Percentiles rank a stretch among this genome's conserved stretches.
phyloP scores from a whole-genome alignment of 2,113 vertebrate genomes.

The Rhynchomys soricoides region DNA sequence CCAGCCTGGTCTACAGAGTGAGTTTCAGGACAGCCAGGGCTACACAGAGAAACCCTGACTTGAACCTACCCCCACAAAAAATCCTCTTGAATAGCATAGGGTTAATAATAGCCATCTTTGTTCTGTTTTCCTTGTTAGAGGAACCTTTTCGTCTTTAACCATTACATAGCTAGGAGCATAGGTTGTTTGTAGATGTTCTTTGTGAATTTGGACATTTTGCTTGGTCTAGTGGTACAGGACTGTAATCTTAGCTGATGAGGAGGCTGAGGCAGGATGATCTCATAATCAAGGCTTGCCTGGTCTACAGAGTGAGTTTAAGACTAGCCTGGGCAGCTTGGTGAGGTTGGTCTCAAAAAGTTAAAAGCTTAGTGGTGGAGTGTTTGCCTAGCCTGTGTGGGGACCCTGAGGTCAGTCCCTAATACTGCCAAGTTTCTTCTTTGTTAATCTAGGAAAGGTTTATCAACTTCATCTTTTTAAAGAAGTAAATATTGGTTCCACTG shows the following conservation, averaged over 20 bases:
- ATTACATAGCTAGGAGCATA: background rate
- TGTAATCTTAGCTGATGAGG: background rate
- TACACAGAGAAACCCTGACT: too few species aligned
- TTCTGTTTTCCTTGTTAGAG: background rate
- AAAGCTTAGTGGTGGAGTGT: background rate
- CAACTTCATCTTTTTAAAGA: background rate
- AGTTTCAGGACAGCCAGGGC: too few species aligned
- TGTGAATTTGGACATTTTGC: background rate
- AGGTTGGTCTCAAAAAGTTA: background rate
- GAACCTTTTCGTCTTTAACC: background rate
- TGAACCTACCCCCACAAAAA: too few species aligned
- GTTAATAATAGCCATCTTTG: background rate
- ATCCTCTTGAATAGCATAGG: background rate
- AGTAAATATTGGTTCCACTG: background rate
- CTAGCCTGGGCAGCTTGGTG: background rate
- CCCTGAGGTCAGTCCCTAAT: background rate
- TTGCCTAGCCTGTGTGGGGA: too few species aligned
- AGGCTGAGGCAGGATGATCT: background rate
- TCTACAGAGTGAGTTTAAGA: background rate
- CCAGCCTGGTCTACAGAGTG: too few species aligned
- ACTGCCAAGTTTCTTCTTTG: background rate
- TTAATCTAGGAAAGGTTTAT: background rate
- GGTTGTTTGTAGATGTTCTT: background rate
- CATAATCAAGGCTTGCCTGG: background rate
- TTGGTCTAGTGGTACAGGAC: background rate